Percentiles rank a stretch among this genome's conserved stretches.
phyloP scores from a whole-genome alignment of 2,113 vertebrate species.

The Cynocephalus volans region DNA sequence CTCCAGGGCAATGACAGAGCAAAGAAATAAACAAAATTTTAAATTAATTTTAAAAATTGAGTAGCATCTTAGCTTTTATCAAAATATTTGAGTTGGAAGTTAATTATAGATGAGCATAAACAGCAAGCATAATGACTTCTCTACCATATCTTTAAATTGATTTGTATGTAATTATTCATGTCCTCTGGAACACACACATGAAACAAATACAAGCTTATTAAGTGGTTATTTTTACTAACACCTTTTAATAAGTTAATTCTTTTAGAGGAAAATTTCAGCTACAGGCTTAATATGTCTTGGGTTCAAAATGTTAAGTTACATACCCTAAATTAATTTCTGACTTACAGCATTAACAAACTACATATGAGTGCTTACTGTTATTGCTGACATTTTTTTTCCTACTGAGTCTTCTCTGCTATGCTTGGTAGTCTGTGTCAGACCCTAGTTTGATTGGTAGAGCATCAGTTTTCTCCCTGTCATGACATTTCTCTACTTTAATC shows the following conservation, averaged over 20 bases:
- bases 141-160: not conserved
- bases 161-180: not conserved
- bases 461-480: conserved; percentile 66
- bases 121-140: not conserved
- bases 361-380: not conserved
- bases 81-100: not conserved
- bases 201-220: not conserved
- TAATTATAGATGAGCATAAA: not conserved
- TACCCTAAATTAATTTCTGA: conserved; percentile 54
- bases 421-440: conserved; percentile 60
- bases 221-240: not conserved
- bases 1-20: not conserved
- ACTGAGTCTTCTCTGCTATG: not conserved
- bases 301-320: not conserved
- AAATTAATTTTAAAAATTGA: not conserved
- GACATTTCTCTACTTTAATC: conserved; percentile 74
- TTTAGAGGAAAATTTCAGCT: not conserved
- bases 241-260: conserved; percentile 3
- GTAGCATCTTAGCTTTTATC: not conserved
- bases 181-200: not conserved
- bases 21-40: not conserved
- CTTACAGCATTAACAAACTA: not conserved
- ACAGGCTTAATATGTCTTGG: not conserved
- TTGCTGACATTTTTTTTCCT: not conserved
- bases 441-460: conserved; percentile 41